Base-by-base conservation (phyloP, 2,113 vertebrate genomes). In the Orthochromis indermauri region DNA sequence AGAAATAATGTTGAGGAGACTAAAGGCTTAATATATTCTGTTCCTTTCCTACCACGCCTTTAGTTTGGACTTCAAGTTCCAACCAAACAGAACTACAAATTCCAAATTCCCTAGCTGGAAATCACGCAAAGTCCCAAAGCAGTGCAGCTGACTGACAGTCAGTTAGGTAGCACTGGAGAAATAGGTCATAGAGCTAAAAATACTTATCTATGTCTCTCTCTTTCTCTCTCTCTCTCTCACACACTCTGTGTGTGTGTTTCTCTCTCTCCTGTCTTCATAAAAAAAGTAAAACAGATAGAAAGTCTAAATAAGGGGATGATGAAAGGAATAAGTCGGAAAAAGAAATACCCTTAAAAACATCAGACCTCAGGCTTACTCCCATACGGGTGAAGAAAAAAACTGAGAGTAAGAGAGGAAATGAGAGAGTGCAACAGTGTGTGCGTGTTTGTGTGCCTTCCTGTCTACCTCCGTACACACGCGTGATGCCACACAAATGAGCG, bases 141-240 rank as follows among this genome's bases (percentile, higher is more conserved):
- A 93, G 82, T 90, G 84, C 82, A 89, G 86, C 92, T 96, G 95
- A 97, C 92, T 96, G 96, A 94, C 96, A 95, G 94, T 95, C 91
- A 93, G 94, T 96, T 95, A 96, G 95, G 95, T 96, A 96, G 96
- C 93, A 95, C 94, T 96, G 93, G 94, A 96, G 96, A 97, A 97
- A 96, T 96, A 95, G 96, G 96, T 97, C 96, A 96, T 93, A 93
- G 91, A 95, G 95, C 96, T 97, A 97, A 96, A 97, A 97, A 97
- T 97, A 97, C 95, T 93, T 95, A 91, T 93, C 89, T 93, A 89
- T 95, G 90, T 94, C 91, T 96, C 91, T 92, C 91, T 95, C 91
- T 93, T 81, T 93, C 86, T 91, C 86, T 88, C 81, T 92, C 90
- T 90, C 37, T 73, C 42, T 73, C 37, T 2, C 81, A 8, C 63